These are phyloP conservation scores for Mycalesis mineus DNA, from an alignment of 2,888 invertebrate genomes.

Conservation along the genomic window DNA sequence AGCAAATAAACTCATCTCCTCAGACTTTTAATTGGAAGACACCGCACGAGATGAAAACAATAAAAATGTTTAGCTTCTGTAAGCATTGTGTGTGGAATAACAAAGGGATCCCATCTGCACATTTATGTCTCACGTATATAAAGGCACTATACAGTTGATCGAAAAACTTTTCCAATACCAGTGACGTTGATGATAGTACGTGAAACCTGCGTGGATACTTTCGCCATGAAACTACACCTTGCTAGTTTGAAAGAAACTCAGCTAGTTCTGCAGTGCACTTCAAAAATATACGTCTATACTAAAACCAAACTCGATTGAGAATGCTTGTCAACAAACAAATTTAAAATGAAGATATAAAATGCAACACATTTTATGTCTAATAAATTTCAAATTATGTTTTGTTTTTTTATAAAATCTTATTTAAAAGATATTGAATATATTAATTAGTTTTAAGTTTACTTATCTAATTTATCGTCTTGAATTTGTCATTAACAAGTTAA, in stretches of 20 bases:
- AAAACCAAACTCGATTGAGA: no score
- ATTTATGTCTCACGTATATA: conserved; percentile 64
- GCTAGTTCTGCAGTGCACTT: no score
- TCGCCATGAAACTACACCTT: conserved; percentile 49
- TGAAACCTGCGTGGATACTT: conserved; percentile 52
- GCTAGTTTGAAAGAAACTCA: conserved; percentile 9
- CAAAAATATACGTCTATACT: no score
- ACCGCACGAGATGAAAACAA: conserved; percentile 38
- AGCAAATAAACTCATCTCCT: conserved; percentile 23
- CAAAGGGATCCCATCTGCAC: conserved; percentile 55
- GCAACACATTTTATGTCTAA: no score
- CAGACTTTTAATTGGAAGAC: conserved; percentile 31
- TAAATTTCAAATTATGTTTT: no score
- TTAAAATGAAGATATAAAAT: no score
- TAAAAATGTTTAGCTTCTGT: conserved; percentile 53
- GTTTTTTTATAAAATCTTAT: no score
- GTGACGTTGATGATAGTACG: conserved; percentile 59
- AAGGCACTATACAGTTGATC: conserved; percentile 52
- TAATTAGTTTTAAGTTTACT: no score
- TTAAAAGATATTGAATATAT: no score
- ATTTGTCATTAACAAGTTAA: no score
- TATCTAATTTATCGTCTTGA: no score
- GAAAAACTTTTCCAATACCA: conserved; percentile 69
- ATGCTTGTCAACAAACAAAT: no score
- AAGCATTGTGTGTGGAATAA: conserved; percentile 61